phyloP scores from a whole-genome alignment of 2,888 invertebrate species.

The Sarcophaga caerulescens region DNA sequence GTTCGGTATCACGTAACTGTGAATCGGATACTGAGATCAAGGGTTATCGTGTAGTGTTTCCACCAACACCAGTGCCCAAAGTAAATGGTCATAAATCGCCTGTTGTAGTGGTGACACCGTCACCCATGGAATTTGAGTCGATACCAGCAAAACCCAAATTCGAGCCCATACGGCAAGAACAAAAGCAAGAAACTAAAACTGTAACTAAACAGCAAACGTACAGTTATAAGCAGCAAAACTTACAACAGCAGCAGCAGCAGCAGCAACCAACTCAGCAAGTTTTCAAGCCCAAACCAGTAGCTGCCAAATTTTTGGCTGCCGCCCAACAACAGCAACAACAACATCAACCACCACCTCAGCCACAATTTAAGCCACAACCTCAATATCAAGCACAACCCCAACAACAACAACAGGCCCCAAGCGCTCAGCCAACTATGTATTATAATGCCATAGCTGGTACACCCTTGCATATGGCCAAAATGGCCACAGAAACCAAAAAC shows the following conservation, averaged over 20 bases:
- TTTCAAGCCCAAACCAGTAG: slow-evolving; percentile 83
- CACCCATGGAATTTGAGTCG: slow-evolving; percentile 84
- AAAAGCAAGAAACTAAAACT: slow-evolving; percentile 75
- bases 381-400: slow-evolving; percentile 58
- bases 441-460: slow-evolving; percentile 83
- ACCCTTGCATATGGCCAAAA: slow-evolving; percentile 83
- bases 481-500: slow-evolving; percentile 86
- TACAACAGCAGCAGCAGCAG: slow-evolving; percentile 71
- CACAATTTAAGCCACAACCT: slow-evolving; percentile 65
- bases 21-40: slow-evolving; percentile 83
- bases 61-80: slow-evolving; percentile 83
- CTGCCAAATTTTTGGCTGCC: slow-evolving; percentile 81
- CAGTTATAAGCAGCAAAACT: slow-evolving; percentile 29
- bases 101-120: slow-evolving; percentile 80
- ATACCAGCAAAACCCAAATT: slow-evolving; percentile 83
- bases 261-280: slow-evolving; percentile 78
- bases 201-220: slow-evolving; percentile 69
- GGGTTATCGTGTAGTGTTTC: slow-evolving; percentile 84
- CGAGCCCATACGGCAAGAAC: slow-evolving; percentile 83
- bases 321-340: slow-evolving; percentile 77
- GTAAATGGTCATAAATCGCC: slow-evolving; percentile 82
- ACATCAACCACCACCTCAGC: slow-evolving; percentile 71
- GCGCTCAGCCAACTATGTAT: slow-evolving; percentile 82
- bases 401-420: slow-evolving; percentile 70
- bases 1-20: slow-evolving; percentile 84